A percentile compares a stretch with the other conserved stretches of the same genome.
phyloP scores from a whole-genome alignment of 2,888 invertebrate species.

The Apodemia hepburni region DNA sequence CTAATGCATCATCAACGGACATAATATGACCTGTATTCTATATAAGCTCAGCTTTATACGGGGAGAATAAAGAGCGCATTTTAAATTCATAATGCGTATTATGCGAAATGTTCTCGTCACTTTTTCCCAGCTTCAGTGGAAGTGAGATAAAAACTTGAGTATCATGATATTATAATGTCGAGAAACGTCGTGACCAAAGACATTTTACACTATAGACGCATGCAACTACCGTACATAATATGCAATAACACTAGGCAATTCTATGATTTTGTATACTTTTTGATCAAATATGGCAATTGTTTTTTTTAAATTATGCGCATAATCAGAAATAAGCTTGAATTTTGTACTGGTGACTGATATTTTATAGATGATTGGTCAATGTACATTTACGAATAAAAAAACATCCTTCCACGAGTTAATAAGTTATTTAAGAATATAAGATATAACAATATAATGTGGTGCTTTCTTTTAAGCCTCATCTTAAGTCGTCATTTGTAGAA shows the following conservation, averaged over 20 bases:
- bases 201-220: not conserved
- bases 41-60: conserved; percentile 4
- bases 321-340: no score
- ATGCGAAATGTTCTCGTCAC: conserved; percentile 4
- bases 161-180: conserved; percentile 15
- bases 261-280: no score
- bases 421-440: no score
- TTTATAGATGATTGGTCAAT: no score
- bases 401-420: no score
- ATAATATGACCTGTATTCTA: conserved; percentile 4
- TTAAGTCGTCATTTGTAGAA: no score
- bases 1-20: not conserved
- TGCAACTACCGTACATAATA: not conserved
- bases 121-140: conserved; percentile 5
- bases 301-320: not conserved
- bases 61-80: conserved; percentile 4
- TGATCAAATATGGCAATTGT: no score
- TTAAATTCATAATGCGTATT: conserved; percentile 3
- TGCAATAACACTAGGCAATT: no score
- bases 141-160: conserved; percentile 14
- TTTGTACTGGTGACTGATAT: no score
- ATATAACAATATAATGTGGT: no score
- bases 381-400: no score
- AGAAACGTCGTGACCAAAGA: conserved; percentile 22
- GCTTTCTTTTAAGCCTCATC: no score